Base-by-base conservation (phyloP, 2,888 invertebrate genomes). In the Notodromas monacha region DNA sequence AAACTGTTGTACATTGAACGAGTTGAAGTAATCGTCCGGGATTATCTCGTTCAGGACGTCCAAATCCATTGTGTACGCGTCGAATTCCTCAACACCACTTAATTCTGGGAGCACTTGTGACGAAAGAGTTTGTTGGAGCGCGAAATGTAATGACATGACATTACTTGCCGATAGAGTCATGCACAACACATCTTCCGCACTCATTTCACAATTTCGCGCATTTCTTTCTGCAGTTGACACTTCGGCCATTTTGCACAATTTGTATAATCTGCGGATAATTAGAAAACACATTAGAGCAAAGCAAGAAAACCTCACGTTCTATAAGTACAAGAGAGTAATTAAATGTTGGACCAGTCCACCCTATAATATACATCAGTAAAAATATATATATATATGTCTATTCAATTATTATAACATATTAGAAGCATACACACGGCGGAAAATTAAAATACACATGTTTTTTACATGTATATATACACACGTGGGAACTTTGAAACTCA, bases 1-100 rank as follows among this genome's bases (percentile, higher is more conserved):
- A 21, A 21, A 21, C 21, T 21, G 21, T 21, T 21, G 21, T 21
- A 21, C 21, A 21, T 21, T 21, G 21, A 21, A 21, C 21, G 21
- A 21, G 21, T 21, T 21, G 21, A 21, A 21, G 21, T 21, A 21
- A 21, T 21, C 21, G 21, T 21, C 21, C 21, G 21, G 21, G 21
- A 21, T 21, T 21, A 21, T 21, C 21, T 21, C 21, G 21, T 21
- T 21, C 21, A 21, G 21, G 21, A 21, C 21, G 21, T 21, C 21
- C 21, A 21, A 21, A 21, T 21, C 21, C 21, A 21, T 21, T 21
- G 21, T 21, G 21, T 21, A 21, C 21, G 21, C 21, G 21, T 21
- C 21, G 21, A 21, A 21, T 21, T 21, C 21, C 21, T 21, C 21
- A 21, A 21, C 21, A 21, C 21, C 21, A 21, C 21, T 21, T 21